Base-by-base conservation (phyloP, 2,888 invertebrate species). In the Lepidochrysops patricia region DNA sequence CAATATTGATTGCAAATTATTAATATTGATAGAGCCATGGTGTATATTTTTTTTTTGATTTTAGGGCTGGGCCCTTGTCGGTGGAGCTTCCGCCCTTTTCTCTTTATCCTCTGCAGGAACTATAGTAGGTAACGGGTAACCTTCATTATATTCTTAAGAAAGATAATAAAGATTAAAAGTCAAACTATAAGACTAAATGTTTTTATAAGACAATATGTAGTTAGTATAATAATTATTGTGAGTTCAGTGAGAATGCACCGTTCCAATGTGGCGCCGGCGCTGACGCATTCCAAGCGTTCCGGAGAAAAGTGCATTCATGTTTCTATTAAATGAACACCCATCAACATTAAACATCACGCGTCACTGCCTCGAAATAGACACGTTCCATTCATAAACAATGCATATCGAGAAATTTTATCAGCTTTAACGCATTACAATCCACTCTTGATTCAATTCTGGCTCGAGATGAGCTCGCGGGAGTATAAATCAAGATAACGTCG, bases 401-500 rank as follows among this genome's bases (percentile, higher is more conserved):
- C 75, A 74, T 74, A 80, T 77, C 74, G 72, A 77, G 76, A 79
- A 79, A 79, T 79, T 76, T 75, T 76, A 79, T 76, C 73, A 49
- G 49, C 67, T 63, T 70, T 72, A 74, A 67, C 74, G 72, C 76
- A 79, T 79, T 79, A 76, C 74, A 71, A 69, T 72, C 74, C 77
- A 75, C 72, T 75, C 70, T 72, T 72, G 70, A 75, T 70, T 65
- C 66, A 68, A 69, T 75, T 79, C 75, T 80, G 77, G 75, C 69
- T 68, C 71, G 74, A 70, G 70, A 71, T 70, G 73, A 72, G 72
- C 76, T 77, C 74, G 75, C 73, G 70, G 71, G 75, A 72, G 71
- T 64, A 84, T 87, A 77, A 80, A 82, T 84, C 81, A 83, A 83
- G 84, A 87, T 84, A 86, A 79, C 74, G 72, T 72, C 72, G 68